phyloP scores from a whole-genome alignment of 2,888 invertebrate species.

The Hydropsyche betteni region DNA sequence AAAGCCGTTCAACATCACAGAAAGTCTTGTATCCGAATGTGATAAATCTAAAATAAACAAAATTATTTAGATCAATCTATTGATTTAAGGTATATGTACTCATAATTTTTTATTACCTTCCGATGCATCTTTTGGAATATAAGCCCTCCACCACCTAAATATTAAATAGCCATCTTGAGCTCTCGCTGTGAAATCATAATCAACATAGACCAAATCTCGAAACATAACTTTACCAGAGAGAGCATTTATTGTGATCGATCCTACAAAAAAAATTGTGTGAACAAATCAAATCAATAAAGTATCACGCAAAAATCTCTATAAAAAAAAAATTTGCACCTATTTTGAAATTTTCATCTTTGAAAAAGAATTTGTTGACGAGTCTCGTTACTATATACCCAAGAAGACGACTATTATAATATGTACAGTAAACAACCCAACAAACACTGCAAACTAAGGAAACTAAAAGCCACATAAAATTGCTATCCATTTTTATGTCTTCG shows the following conservation, averaged over 20 bases:
- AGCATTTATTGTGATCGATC: slow-evolving; percentile 94
- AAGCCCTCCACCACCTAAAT: slow-evolving; percentile 98
- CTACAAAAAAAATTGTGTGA: slow-evolving; percentile 61
- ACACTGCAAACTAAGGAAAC: slow-evolving; percentile 85
- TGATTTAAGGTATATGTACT: slow-evolving; percentile 8
- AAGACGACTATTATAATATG: slow-evolving; percentile 93
- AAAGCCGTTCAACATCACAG: slow-evolving; percentile 91
- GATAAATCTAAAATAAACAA: slow-evolving; percentile 79
- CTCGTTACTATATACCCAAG: slow-evolving; percentile 90
- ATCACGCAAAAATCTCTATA: neutral
- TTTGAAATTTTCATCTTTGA: slow-evolving; percentile 87
- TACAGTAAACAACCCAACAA: slow-evolving; percentile 92
- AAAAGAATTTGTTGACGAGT: slow-evolving; percentile 86
- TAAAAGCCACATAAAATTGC: slow-evolving; percentile 78
- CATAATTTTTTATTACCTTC: slow-evolving; percentile 77
- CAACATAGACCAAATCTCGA: slow-evolving; percentile 92
- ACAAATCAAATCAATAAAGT: neutral
- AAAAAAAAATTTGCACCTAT: slow-evolving; percentile 71
- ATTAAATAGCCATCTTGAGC: slow-evolving; percentile 97
- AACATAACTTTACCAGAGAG: slow-evolving; percentile 99
- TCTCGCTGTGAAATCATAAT: slow-evolving; percentile 90
- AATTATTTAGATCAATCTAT: slow-evolving; percentile 21
- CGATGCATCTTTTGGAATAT: slow-evolving; percentile 92
- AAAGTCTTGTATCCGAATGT: slow-evolving; percentile 91
- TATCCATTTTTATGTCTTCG: slow-evolving; percentile 80